A percentile compares a stretch with the other conserved stretches of the same genome.
phyloP scores from a whole-genome alignment of 2,113 vertebrate genomes.

The Thinocorus orbignyianus region DNA sequence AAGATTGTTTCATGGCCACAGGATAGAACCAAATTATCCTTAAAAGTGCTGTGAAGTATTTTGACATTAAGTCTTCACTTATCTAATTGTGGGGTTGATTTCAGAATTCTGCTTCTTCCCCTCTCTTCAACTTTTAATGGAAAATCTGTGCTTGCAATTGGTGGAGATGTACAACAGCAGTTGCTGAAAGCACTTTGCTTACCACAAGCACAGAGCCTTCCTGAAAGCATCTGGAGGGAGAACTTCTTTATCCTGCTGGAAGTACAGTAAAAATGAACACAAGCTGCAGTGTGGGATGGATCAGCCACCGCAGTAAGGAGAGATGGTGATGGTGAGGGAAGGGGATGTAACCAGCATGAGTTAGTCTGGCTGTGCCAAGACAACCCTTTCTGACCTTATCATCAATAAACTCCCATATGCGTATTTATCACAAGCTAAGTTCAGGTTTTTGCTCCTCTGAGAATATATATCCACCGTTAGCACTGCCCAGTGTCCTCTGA shows the following conservation, averaged over 20 bases:
- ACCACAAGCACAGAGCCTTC: neutral
- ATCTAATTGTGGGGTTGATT: neutral
- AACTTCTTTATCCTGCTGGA: neutral
- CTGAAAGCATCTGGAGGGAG: rapidly evolving
- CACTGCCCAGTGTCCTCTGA: neutral
- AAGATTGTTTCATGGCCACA: neutral
- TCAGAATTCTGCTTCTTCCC: neutral
- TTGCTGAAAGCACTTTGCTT: neutral
- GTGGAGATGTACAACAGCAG: neutral
- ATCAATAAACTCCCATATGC: neutral
- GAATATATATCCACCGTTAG: neutral
- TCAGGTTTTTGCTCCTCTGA: neutral
- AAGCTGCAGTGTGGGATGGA: neutral
- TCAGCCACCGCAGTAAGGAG: neutral
- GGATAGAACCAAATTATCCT: neutral
- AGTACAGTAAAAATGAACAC: neutral
- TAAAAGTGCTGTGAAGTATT: neutral
- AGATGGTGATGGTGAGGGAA: neutral
- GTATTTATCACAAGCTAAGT: neutral
- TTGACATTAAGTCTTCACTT: neutral
- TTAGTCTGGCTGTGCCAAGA: neutral
- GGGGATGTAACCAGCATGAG: rapidly evolving
- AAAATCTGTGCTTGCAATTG: neutral
- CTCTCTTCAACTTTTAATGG: neutral
- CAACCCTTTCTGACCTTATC: neutral